Evolutionary conservation across 2,113 vertebrate genomes (phyloP).

Genomic region (Notarius lentiginosus): DNA sequence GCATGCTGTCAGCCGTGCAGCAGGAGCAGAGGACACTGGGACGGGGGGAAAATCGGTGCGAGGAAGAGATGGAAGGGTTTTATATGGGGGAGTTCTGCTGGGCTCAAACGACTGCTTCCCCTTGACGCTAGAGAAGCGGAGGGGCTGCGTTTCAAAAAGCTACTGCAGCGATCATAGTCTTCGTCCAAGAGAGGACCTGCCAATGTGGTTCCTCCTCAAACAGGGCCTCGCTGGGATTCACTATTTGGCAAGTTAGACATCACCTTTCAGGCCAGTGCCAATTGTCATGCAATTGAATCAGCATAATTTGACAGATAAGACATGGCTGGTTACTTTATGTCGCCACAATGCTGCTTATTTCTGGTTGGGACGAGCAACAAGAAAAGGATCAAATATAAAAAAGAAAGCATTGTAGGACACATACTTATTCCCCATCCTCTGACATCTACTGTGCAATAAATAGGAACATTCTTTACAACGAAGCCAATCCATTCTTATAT

Average conservation of each 20-base stretch:
- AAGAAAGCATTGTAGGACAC: conserved; percentile 7
- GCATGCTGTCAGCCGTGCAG: conserved; percentile 68
- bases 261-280: conserved; percentile 40
- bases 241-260: conserved; percentile 45
- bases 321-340: conserved; percentile 37
- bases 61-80: conserved; percentile 46
- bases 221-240: conserved; percentile 41
- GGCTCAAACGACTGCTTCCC: conserved; percentile 47
- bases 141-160: conserved; percentile 41
- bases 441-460: conserved; percentile 45
- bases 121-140: conserved; percentile 31
- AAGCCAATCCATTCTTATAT: conserved; percentile 40
- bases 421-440: conserved; percentile 11
- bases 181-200: conserved; percentile 40
- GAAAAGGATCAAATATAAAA: conserved; percentile 29
- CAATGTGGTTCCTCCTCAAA: conserved; percentile 48
- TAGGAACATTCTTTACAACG: conserved; percentile 37
- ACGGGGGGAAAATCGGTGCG: conserved; percentile 40
- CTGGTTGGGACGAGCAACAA: conserved; percentile 8
- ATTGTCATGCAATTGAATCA: conserved; percentile 50
- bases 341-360: conserved; percentile 30
- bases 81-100: conserved; percentile 48
- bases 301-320: conserved; percentile 46
- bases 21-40: conserved; percentile 51
- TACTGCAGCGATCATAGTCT: conserved; percentile 36